A percentile compares a stretch with the other conserved stretches of the same genome.
Evolutionary conservation across 2,113 vertebrate species (phyloP).

Genomic region (Pampusana beccarii): DNA sequence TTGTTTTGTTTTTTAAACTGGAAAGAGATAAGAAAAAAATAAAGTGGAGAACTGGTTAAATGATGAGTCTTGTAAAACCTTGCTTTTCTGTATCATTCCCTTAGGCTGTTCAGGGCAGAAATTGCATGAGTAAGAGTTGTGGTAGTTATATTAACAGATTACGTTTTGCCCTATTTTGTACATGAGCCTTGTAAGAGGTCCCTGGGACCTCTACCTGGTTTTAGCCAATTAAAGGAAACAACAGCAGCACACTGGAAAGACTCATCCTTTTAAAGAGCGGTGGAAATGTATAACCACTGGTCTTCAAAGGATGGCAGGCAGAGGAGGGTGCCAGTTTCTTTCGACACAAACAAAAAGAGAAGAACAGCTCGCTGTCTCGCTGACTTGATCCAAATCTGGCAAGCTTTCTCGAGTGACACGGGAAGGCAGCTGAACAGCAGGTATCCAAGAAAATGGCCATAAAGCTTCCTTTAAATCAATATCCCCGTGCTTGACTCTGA

Average conservation of each 20-base stretch:
- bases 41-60: neutral
- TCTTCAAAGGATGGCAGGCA: neutral
- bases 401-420: neutral
- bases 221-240: neutral
- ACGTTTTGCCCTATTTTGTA: neutral
- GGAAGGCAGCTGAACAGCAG: neutral
- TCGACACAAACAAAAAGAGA: neutral
- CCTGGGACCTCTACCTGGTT: neutral
- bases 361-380: fast-evolving
- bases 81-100: neutral
- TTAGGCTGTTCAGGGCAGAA: neutral
- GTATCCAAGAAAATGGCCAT: neutral
- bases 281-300: neutral
- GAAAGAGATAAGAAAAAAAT: neutral
- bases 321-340: neutral
- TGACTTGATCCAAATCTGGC: neutral
- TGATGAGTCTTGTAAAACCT: neutral
- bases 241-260: neutral
- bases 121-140: neutral
- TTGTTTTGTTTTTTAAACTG: neutral
- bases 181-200: neutral
- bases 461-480: neutral
- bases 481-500: neutral
- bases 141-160: neutral
- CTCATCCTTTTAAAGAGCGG: neutral